Evolutionary conservation across 1,140 invertebrate genomes (phyloP), one percentile per base, ranked within the genome.

Genomic region (Copidosoma floridanum): DNA sequence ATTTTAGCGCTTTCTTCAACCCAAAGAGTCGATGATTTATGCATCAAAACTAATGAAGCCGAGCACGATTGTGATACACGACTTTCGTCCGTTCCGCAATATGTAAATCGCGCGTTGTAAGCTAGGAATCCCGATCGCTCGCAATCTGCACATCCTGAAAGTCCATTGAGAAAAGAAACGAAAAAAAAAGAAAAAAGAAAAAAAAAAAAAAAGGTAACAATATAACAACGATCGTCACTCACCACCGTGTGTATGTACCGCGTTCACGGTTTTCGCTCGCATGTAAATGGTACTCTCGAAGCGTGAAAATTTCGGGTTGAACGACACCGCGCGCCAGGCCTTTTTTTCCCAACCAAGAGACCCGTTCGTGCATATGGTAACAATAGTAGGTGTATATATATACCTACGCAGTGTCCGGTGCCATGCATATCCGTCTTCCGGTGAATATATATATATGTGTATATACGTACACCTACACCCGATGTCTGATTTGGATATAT

Each of bases 251-350:
- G n/a, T n/a, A n/a, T 12, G 29, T 32, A 6, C 29, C 29, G 29
- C 29, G 29, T 32, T 32, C 6, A 32, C 18, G n/a, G n/a, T 43
- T 52, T 57, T 47, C 44, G 27, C 27, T 16, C 40, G 46, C 53
- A 58, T 55, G 35, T 23, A 44, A 57, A 52, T 23, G 37, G 53
- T 48, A 43, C 47, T 27, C 14, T 40, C 60, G 54, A 52, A 57
- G 60, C 60, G 60, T 62, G 38, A 57, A 62, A 38, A 57, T 52
- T 51, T 57, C 46, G 40, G 60, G 60, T n/a, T 62, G 46, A 62
- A 62, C 48, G 60, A 62, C 53, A 46, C 47, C 2, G 3, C 1
- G 10, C 32, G 12, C 23, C 20, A 5, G 10, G 6, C 6, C 43
- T 5, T 14, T 18, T 18, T 18, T 21, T 0, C 21, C 18, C 37